These are phyloP conservation scores for Ia io DNA, from an alignment of 2,113 vertebrate species.

Conservation along the genomic window DNA sequence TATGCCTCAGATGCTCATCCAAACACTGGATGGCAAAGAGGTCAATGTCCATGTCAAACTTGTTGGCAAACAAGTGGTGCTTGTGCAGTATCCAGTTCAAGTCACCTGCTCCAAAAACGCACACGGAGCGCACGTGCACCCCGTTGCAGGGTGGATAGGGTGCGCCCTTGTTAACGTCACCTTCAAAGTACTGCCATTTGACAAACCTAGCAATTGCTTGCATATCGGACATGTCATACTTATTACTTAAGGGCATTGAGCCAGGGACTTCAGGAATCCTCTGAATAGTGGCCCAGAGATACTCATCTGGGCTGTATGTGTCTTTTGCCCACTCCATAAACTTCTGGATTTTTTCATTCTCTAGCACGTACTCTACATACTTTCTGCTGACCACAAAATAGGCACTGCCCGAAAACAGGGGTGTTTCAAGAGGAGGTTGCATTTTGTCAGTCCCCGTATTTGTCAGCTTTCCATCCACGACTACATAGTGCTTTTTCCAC, in stretches of 20 bases:
- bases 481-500: constrained; percentile 78
- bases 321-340: constrained; percentile 92
- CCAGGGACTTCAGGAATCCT: constrained; percentile 89
- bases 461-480: constrained; percentile 83
- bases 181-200: constrained; percentile 91
- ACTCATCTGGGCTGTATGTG: constrained; percentile 92
- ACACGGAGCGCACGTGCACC: constrained; percentile 85
- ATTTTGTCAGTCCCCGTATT: constrained; percentile 80
- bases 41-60: constrained; percentile 89
- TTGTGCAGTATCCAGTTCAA: constrained; percentile 86
- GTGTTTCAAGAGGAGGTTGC: constrained; percentile 84
- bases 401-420: constrained; percentile 90
- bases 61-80: constrained; percentile 94
- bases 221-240: constrained; percentile 89
- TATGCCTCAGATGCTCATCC: constrained; percentile 89
- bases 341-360: constrained; percentile 79
- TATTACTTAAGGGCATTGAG: constrained; percentile 80
- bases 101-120: constrained; percentile 91
- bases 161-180: constrained; percentile 79
- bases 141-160: constrained; percentile 89
- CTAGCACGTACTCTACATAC: constrained; percentile 84
- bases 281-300: constrained; percentile 93
- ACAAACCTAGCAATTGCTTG: constrained; percentile 88
- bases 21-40: constrained; percentile 88
- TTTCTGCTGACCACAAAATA: constrained; percentile 89